Conservation (phyloP, 2,888 invertebrate species). For the Parnassius smintheus region DNA sequence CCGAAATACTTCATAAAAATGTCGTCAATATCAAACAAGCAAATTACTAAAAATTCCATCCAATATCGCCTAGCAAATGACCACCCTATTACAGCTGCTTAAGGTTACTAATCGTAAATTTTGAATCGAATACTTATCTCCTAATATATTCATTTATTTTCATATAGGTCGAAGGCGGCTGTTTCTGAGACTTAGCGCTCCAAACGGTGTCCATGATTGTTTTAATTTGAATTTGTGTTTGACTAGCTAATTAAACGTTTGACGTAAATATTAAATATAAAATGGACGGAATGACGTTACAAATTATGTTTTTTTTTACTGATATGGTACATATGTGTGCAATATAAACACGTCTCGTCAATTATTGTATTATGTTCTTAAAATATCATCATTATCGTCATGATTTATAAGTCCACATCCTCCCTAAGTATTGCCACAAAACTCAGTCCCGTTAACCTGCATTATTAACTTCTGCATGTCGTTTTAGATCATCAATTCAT, state of each 20-base stretch:
- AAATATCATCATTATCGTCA: no score
- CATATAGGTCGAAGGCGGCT: conserved; percentile 32
- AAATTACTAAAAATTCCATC: conserved; percentile 13
- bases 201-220: conserved; percentile 17
- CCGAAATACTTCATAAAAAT: conserved; percentile 21
- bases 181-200: conserved; percentile 26
- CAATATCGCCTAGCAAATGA: conserved; percentile 6
- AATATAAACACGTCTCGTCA: no score
- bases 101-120: conserved; percentile 21
- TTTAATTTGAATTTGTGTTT: not conserved
- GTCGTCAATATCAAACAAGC: conserved; percentile 24
- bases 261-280: no score
- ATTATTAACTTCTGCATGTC: no score
- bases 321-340: no score
- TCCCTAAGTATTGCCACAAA: no score
- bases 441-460: no score
- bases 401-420: no score
- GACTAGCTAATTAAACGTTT: not conserved
- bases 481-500: no score
- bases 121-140: conserved; percentile 25
- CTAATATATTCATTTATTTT: conserved; percentile 34
- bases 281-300: no score
- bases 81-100: conserved; percentile 15
- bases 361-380: no score
- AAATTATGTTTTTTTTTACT: no score